A percentile compares a stretch with the other conserved stretches of the same genome.
These are phyloP conservation scores for Mormyrops boulengeri DNA, from an alignment of 2,797 vertebrate species.

Conservation along the genomic window DNA sequence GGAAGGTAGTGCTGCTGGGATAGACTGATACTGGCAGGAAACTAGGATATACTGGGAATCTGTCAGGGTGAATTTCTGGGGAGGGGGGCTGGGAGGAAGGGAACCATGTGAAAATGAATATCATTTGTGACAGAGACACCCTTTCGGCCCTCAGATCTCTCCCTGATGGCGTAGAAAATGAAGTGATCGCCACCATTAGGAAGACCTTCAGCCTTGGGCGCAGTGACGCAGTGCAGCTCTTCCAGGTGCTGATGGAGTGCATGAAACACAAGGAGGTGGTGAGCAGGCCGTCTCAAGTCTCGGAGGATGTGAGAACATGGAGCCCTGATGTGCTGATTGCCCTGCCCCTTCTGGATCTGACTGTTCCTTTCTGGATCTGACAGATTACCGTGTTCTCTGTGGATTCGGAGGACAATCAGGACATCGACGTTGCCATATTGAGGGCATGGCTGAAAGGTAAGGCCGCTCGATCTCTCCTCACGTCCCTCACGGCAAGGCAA, in stretches of 20 bases:
- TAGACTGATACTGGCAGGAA: background rate
- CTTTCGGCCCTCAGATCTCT: conserved; percentile 63
- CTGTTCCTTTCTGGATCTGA: conserved; percentile 28
- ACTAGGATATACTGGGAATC: background rate
- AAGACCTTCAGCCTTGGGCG: conserved; percentile 98
- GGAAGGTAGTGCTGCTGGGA: background rate
- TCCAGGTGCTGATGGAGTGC: conserved; percentile 93
- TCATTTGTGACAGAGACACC: background rate
- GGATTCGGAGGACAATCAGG: conserved; percentile 91
- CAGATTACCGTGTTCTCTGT: conserved; percentile 97
- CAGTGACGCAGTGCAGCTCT: conserved; percentile 86
- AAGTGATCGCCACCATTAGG: conserved; percentile 96
- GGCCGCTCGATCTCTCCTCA: background rate
- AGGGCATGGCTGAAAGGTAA: conserved; percentile 90
- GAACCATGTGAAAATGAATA: background rate
- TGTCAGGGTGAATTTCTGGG: background rate
- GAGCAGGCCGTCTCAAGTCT: conserved; percentile 29
- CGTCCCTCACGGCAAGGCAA: background rate
- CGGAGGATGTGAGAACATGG: no score
- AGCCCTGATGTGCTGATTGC: background rate
- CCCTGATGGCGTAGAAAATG: conserved; percentile 86
- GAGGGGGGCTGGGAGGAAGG: background rate
- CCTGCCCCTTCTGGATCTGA: background rate
- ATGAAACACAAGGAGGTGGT: conserved; percentile 98
- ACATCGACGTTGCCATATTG: conserved; percentile 95